Conservation (phyloP, 1,140 invertebrate genomes). For the Homalodisca vitripennis region DNA sequence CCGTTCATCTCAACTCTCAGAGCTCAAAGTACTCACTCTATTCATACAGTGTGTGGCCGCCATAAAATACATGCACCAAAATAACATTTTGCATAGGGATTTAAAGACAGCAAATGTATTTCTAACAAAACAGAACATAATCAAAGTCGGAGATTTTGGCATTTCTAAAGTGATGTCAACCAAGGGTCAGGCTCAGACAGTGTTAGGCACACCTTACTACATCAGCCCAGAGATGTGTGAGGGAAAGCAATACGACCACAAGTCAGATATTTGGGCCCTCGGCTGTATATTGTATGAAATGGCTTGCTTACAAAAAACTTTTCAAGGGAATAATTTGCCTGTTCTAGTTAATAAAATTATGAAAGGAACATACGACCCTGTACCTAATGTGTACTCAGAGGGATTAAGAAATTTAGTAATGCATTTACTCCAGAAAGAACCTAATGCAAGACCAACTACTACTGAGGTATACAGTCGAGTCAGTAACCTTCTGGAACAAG, state of each 20-base stretch:
- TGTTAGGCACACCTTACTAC: slow-evolving; percentile 80
- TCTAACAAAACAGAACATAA: slow-evolving; percentile 62
- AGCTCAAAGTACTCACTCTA: slow-evolving; percentile 62
- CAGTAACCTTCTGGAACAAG: neutral
- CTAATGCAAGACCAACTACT: slow-evolving; percentile 61
- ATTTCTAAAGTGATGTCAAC: slow-evolving; percentile 76
- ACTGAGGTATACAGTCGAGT: slow-evolving; percentile 50
- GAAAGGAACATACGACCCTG: slow-evolving; percentile 55
- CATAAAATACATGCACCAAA: slow-evolving; percentile 69
- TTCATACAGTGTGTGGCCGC: slow-evolving; percentile 71
- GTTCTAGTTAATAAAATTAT: slow-evolving; percentile 77
- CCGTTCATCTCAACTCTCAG: slow-evolving; percentile 52
- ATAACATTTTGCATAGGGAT: slow-evolving; percentile 75
- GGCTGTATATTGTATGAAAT: slow-evolving; percentile 81
- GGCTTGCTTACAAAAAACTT: slow-evolving; percentile 74
- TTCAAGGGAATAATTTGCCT: slow-evolving; percentile 73
- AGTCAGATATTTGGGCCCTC: slow-evolving; percentile 79
- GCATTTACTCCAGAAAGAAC: slow-evolving; percentile 63
- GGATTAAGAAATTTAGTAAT: slow-evolving; percentile 62
- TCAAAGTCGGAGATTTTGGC: slow-evolving; percentile 79
- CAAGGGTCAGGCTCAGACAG: slow-evolving; percentile 67
- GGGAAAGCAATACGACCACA: slow-evolving; percentile 74
- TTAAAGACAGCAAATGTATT: slow-evolving; percentile 79
- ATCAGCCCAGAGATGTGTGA: slow-evolving; percentile 83
- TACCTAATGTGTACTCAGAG: slow-evolving; percentile 63